A percentile compares a stretch with the other conserved stretches of the same genome.
Conservation (phyloP, 2,113 vertebrate genomes). For the Seriola aureovittata region DNA sequence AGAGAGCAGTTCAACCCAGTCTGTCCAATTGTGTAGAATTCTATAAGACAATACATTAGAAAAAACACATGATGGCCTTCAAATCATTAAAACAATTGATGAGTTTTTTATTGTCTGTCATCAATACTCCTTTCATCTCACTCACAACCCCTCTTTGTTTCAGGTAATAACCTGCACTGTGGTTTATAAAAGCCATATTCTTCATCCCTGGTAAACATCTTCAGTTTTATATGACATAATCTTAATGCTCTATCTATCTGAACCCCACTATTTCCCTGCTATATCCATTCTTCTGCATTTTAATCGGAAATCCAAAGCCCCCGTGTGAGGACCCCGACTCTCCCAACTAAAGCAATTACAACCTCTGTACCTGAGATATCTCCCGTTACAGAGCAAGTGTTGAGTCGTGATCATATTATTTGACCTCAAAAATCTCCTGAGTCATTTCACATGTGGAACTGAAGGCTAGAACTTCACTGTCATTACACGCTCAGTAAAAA, state of each 20-base stretch:
- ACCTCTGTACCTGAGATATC: neutral
- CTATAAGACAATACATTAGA: neutral
- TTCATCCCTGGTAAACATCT: neutral
- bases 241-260: neutral
- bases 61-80: neutral
- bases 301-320: neutral
- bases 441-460: neutral
- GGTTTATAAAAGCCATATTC: neutral
- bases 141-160: neutral
- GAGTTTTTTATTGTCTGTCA: neutral
- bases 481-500: neutral
- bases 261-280: neutral
- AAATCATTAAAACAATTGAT: neutral
- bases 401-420: neutral
- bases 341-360: conserved; percentile 5
- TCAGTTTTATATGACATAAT: neutral
- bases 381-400: conserved; percentile 3
- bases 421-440: neutral
- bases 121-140: neutral
- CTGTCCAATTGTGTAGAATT: neutral
- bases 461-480: neutral
- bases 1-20: neutral
- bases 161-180: no score
- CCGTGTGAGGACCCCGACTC: neutral
- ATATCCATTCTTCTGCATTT: neutral